Evolutionary conservation across 1,140 invertebrate genomes (phyloP).

Genomic region (Platyura marginata): DNA sequence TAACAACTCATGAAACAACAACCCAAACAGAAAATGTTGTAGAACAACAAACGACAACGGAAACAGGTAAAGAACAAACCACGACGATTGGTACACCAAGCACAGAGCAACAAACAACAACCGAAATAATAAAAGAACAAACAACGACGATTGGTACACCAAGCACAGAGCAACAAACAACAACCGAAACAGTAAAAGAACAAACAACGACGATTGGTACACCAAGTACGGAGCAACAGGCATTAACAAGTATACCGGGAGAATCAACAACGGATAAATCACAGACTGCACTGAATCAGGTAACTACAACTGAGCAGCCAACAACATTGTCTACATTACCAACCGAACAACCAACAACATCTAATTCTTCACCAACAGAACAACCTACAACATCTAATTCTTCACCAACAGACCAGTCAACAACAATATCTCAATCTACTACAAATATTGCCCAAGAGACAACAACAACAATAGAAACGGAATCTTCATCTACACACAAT

Average conservation of each 20-base stretch:
- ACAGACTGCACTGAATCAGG: too few species aligned
- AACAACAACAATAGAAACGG: slow-evolving; percentile 2
- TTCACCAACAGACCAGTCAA: slow-evolving; percentile 6
- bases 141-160: slow-evolving; percentile 10
- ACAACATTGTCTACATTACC: slow-evolving; percentile 6
- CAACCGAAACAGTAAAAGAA: not conserved
- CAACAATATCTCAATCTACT: slow-evolving; percentile 7
- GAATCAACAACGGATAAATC: not conserved
- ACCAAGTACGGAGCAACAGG: slow-evolving; percentile 8
- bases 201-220: slow-evolving; percentile 4
- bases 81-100: slow-evolving; percentile 7
- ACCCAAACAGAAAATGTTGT: slow-evolving; percentile 8
- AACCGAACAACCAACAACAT: slow-evolving; percentile 6
- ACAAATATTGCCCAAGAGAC: slow-evolving; percentile 7
- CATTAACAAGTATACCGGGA: slow-evolving; percentile 1
- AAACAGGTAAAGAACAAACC: slow-evolving; percentile 9
- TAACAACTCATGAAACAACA: slow-evolving; percentile 9
- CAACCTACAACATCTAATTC: slow-evolving; percentile 6
- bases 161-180: slow-evolving; percentile 9
- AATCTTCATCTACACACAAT: not conserved
- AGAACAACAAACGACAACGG: slow-evolving; percentile 9
- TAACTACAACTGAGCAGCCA: slow-evolving; percentile 5
- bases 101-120: slow-evolving; percentile 6
- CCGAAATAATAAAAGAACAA: slow-evolving; percentile 5
- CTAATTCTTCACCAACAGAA: slow-evolving; percentile 3